Percentiles rank a stretch among this genome's conserved stretches.
Conservation (phyloP, 2,113 vertebrate genomes). For the Damaliscus lunatus region DNA sequence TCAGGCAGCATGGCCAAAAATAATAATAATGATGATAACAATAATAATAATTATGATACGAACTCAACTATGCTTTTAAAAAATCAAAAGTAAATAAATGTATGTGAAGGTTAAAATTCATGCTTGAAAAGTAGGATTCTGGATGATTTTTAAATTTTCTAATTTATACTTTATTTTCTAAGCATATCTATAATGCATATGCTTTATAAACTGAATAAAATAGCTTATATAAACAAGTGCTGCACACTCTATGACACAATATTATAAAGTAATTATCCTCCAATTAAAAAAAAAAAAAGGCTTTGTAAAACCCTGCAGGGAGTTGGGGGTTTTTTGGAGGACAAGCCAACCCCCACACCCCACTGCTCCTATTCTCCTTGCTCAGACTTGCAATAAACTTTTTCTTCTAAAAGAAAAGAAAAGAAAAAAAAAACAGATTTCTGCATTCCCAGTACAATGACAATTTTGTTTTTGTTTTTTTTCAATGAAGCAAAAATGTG, state of each 20-base stretch:
- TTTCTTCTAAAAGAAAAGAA: not conserved
- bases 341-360: not conserved
- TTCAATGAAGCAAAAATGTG: constrained; percentile 15
- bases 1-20: not conserved
- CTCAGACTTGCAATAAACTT: not conserved
- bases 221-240: not conserved
- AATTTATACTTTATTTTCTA: constrained; percentile 6
- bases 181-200: not conserved
- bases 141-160: not conserved
- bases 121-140: not conserved
- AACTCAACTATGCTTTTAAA: not conserved
- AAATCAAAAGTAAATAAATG: not conserved
- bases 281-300: not conserved
- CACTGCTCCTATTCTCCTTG: not conserved
- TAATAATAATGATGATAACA: not conserved
- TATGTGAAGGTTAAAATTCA: not conserved
- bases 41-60: not conserved
- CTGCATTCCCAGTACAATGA: not conserved
- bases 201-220: constrained; percentile 28
- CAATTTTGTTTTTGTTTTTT: not conserved
- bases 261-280: not conserved
- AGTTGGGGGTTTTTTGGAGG: not conserved
- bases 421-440: not conserved
- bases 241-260: not conserved
- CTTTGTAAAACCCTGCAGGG: not conserved